phyloP scores from a whole-genome alignment of 2,888 invertebrate species.

The Fabriciana adippe region DNA sequence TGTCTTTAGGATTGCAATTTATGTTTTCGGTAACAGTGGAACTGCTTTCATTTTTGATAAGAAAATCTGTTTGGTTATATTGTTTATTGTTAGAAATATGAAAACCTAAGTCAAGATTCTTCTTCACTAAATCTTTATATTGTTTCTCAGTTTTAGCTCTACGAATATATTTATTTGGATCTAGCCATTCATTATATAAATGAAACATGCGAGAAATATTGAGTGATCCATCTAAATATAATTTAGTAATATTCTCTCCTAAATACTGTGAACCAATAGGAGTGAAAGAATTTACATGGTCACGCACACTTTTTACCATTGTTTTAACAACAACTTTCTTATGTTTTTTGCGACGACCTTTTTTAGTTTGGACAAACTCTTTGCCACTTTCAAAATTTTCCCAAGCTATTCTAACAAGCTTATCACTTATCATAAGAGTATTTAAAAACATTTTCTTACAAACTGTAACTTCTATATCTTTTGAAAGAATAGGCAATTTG shows the following conservation, averaged over 20 bases:
- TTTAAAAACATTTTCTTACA: slow-evolving; percentile 19
- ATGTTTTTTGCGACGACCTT: not conserved
- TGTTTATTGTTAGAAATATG: not conserved
- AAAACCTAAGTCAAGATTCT: slow-evolving; percentile 4
- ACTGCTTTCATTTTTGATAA: slow-evolving; percentile 1
- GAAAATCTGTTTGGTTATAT: not conserved
- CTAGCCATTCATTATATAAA: slow-evolving; percentile 17
- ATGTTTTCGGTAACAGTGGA: not conserved
- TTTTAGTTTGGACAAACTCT: not conserved
- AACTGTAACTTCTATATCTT: slow-evolving; percentile 9
- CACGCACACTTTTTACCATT: slow-evolving; percentile 18
- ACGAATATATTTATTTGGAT: slow-evolving; percentile 15
- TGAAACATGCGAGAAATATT: slow-evolving; percentile 12
- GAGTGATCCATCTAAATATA: slow-evolving; percentile 14
- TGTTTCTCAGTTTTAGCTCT: slow-evolving; percentile 9
- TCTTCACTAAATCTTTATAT: slow-evolving; percentile 10
- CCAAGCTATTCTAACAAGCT: slow-evolving; percentile 9
- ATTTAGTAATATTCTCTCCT: slow-evolving; percentile 9
- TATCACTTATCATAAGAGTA: slow-evolving; percentile 13
- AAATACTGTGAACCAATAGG: not conserved
- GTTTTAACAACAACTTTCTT: slow-evolving; percentile 10
- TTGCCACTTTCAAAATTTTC: slow-evolving; percentile 6
- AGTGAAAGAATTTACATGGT: slow-evolving; percentile 8
- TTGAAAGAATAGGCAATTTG: slow-evolving; percentile 4
- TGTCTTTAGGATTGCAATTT: not conserved